A percentile compares a stretch with the other conserved stretches of the same genome.
Conservation (phyloP, 1,140 invertebrate genomes). For the Drosophila prosaltans region DNA sequence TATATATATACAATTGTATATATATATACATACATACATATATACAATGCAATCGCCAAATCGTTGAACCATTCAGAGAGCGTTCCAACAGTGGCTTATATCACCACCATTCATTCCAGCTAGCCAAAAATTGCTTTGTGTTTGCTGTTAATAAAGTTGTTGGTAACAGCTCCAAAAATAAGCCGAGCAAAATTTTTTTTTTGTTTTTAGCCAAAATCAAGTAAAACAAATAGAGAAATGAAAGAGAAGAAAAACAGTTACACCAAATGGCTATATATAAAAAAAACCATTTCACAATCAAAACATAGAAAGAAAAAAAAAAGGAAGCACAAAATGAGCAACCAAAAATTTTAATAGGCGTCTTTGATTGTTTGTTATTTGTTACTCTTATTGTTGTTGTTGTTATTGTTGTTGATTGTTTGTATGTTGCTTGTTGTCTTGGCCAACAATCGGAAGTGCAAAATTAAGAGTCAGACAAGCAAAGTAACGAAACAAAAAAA, state of each 20-base stretch:
- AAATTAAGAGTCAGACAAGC: constrained; percentile 55
- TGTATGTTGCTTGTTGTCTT: constrained; percentile 28
- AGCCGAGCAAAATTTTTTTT: constrained; percentile 21
- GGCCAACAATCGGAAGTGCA: constrained; percentile 61
- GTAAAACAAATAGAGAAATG: constrained; percentile 32
- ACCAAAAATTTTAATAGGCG: constrained; percentile 58
- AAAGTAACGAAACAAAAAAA: constrained; percentile 43
- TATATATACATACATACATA: constrained; percentile 17
- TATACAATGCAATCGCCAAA: constrained; percentile 60
- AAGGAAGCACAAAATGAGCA: constrained; percentile 18
- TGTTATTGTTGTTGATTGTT: constrained; percentile 39
- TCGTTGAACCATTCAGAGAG: constrained; percentile 48
- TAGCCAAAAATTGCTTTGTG: constrained; percentile 53
- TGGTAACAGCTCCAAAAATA: constrained; percentile 47
- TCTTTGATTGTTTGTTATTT: constrained; percentile 36
- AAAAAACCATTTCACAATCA: constrained; percentile 35
- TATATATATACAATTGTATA: constrained; percentile 3
- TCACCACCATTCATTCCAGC: constrained; percentile 33
- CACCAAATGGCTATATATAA: constrained; percentile 15
- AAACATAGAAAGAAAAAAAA: constrained; percentile 16
- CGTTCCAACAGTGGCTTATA: constrained; percentile 38
- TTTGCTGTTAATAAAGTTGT: constrained; percentile 60
- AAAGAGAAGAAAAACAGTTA: constrained; percentile 14
- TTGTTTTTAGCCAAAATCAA: constrained; percentile 53
- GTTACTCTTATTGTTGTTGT: constrained; percentile 20